Base-by-base conservation (phyloP, 2,797 vertebrate species). In the Sebastes flavidus region DNA sequence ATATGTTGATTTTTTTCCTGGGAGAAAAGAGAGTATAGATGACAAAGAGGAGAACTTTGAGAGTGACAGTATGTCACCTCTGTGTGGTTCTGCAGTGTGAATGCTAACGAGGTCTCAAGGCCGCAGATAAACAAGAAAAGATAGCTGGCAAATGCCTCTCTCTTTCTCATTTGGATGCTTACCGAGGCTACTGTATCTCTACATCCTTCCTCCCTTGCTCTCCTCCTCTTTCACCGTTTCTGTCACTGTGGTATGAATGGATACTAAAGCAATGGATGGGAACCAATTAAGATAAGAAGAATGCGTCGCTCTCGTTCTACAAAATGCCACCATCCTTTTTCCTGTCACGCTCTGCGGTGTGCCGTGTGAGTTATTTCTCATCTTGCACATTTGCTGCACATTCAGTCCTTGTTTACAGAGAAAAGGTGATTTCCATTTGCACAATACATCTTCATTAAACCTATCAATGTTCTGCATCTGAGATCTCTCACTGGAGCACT, bases 21-120 rank as follows among this genome's bases (percentile, higher is more conserved):
- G 25, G 14, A 49, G 62, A 58, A 30, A 11, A 61, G 34, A 68
- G 27, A 38, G 61, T 22, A 38, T 7, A 70, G 24, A 76, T 65
- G 61, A 81, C 38, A 36, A 29, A 62, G 34, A 20, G 27, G 59
- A 62, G 46, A 69, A 14, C 63, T 82, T 65, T 36, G 54, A 78
- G 34, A 73, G 22, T 69, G 59, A 58, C 65, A 49, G 58, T 54
- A n/a, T 83, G 61, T 29, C 82, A 81, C 77, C 72, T 86, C 32
- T 22, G 59, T 81, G 81, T 75, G 65, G 49, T 79, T 87, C 80
- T 85, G 70, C 71, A 77, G 82, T 2, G 60, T 83, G 79, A 83
- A 88, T 85, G 84, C 81, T 90, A 89, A 90, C 56, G n/a, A 86
- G 72, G 67, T 66, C 63, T 83, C 29, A n/a, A 82, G 71, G 62